Base-by-base conservation (phyloP, 2,113 vertebrate genomes). In the Coturnix japonica region DNA sequence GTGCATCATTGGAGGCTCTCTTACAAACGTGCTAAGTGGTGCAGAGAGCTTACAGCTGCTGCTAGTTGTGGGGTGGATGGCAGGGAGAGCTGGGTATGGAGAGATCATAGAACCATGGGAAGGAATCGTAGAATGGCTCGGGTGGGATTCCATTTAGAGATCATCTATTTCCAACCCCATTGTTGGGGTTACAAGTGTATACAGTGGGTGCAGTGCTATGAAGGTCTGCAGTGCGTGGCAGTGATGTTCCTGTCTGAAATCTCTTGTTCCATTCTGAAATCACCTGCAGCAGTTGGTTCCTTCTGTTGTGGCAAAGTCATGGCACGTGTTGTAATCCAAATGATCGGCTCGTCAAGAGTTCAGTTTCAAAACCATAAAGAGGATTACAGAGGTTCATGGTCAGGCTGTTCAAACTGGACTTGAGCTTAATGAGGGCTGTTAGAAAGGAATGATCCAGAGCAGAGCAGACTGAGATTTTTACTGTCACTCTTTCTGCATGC, bases 171-270 rank as follows among this genome's bases (percentile, higher is more conserved):
- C 53, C 53, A 30, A 18, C 53, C 51, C 28, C n/a, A n/a, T n/a
- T n/a, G n/a, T n/a, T n/a, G n/a, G n/a, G n/a, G n/a, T n/a, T n/a
- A n/a, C n/a, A n/a, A n/a, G n/a, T n/a, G n/a, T n/a, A n/a, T n/a
- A n/a, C n/a, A 12, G 30, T 47, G 6, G 30, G 39, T 23, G 6
- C 0, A 0, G 41, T 54, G 17, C 2, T 0, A 5, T 33, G 41
- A n/a, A 54, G 54, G 47, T 44, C 54, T 86, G 16, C 11, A 1
- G 25, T 21, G 39, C 61, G 13, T 85, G 28, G 54, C 23, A 25
- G 47, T 2, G 11, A 14, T 26, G 20, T 67, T 67, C 33, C 28
- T 56, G 49, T 11, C 21, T 76, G 71, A 21, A 80, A 39, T 85
- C 41, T 57, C 71, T 54, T 25, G 46, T 83, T 64, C 37, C 90